Conservation (phyloP, 2,113 vertebrate species). For the Oriolus oriolus region DNA sequence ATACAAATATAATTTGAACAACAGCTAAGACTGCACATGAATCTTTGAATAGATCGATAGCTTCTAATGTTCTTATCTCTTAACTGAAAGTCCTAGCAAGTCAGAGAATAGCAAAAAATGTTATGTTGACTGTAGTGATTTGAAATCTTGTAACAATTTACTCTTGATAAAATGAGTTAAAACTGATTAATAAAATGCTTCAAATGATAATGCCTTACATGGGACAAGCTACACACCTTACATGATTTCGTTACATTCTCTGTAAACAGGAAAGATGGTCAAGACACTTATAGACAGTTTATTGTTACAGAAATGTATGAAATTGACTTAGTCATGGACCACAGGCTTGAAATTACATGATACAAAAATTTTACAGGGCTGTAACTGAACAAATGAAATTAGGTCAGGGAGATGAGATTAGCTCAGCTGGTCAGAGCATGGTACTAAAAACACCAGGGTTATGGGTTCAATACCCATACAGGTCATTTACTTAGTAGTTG, state of each 20-base stretch:
- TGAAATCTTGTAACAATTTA: constrained; percentile 7
- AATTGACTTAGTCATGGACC: neutral
- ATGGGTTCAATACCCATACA: neutral
- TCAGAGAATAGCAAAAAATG: constrained; percentile 39
- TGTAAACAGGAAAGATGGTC: neutral
- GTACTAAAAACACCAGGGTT: too few species aligned
- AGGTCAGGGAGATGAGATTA: neutral
- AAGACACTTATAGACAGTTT: neutral
- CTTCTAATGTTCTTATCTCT: neutral
- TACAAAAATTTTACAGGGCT: neutral
- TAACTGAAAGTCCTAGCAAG: constrained; percentile 35
- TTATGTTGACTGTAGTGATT: constrained; percentile 19
- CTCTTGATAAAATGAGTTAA: neutral
- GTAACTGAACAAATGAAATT: neutral
- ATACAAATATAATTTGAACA: neutral
- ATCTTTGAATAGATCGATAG: neutral
- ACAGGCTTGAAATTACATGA: neutral
- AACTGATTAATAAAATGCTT: constrained; percentile 42
- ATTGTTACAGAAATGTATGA: neutral
- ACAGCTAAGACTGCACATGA: neutral
- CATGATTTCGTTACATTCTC: neutral
- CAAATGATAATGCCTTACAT: neutral
- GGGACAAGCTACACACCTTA: neutral
- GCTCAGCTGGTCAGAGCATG: neutral
- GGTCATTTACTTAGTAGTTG: too few species aligned